Percentiles rank a stretch among this genome's conserved stretches.
phyloP scores from a whole-genome alignment of 2,113 vertebrate genomes.

The Neomonachus schauinslandi region DNA sequence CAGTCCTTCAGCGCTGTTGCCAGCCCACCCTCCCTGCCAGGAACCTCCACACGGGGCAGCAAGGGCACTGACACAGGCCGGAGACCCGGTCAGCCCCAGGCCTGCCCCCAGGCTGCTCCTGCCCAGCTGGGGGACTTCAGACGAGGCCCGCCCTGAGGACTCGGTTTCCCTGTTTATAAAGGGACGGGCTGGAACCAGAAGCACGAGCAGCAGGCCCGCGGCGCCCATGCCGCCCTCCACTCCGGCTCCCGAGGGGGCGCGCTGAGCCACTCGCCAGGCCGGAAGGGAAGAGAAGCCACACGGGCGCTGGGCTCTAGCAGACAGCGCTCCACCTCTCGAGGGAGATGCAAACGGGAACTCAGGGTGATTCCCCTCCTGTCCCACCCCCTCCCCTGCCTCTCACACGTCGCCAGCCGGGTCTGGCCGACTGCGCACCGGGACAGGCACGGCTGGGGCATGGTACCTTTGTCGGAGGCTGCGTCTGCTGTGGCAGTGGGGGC shows the following conservation, averaged over 20 bases:
- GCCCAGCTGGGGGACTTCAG: not conserved
- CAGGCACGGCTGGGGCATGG: not conserved
- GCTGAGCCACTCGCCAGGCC: not conserved
- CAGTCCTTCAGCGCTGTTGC: not conserved
- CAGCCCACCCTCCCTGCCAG: not conserved
- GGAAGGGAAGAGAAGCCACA: not conserved
- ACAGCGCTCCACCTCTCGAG: not conserved
- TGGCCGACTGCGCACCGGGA: not conserved
- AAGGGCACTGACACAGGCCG: not conserved
- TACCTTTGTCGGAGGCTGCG: slow-evolving; percentile 94
- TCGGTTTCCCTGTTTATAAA: not conserved
- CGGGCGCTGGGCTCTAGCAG: not conserved
- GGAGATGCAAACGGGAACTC: not conserved
- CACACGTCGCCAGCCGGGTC: not conserved
- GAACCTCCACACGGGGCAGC: not conserved
- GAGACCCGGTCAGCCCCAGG: not conserved
- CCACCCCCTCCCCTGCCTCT: too few relatives aligned
- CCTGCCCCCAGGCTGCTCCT: not conserved
- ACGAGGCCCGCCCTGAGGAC: not conserved
- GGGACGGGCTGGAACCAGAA: not conserved
- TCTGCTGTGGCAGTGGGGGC: slow-evolving; percentile 94
- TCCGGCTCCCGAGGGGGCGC: not conserved
- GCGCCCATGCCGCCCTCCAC: not conserved
- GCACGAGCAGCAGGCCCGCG: not conserved
- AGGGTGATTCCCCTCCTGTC: not conserved